Conservation (phyloP, 2,797 vertebrate species). For the Corythornis leucogaster region DNA sequence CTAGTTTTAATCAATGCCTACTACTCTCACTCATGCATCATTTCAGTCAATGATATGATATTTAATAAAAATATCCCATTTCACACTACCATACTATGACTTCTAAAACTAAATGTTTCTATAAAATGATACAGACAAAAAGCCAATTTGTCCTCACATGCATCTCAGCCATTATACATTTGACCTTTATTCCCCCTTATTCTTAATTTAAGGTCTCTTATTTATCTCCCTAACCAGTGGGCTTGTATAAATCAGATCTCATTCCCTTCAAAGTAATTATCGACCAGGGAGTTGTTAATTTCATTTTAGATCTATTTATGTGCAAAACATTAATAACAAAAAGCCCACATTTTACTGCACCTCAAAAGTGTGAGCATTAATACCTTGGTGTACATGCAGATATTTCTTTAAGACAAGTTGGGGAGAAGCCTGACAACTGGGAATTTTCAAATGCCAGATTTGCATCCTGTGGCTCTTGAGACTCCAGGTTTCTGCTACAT, state of each 20-base stretch:
- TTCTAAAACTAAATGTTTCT: constrained; percentile 24
- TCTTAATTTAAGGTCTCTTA: constrained; percentile 70
- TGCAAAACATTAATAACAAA: constrained; percentile 46
- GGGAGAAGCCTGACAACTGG: background rate
- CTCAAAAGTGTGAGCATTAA: background rate
- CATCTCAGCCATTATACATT: constrained; percentile 32
- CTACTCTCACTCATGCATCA: background rate
- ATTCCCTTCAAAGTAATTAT: constrained; percentile 63
- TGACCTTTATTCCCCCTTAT: constrained; percentile 63
- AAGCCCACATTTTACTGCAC: background rate
- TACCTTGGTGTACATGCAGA: background rate
- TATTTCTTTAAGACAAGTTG: background rate
- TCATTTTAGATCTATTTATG: constrained; percentile 59
- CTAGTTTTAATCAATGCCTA: background rate
- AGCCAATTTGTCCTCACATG: constrained; percentile 28
- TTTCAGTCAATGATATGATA: background rate
- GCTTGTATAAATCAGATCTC: constrained; percentile 44
- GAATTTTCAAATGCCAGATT: background rate
- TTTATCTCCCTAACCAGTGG: constrained; percentile 60
- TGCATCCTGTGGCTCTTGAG: background rate
- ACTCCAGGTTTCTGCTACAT: background rate
- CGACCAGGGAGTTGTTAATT: constrained; percentile 45
- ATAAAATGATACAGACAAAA: constrained; percentile 29
- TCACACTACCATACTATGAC: background rate
- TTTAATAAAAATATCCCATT: constrained; percentile 29